Evolutionary conservation across 2,888 invertebrate species (phyloP), one percentile per base, ranked within the genome.

Genomic region (Diadromus collaris): DNA sequence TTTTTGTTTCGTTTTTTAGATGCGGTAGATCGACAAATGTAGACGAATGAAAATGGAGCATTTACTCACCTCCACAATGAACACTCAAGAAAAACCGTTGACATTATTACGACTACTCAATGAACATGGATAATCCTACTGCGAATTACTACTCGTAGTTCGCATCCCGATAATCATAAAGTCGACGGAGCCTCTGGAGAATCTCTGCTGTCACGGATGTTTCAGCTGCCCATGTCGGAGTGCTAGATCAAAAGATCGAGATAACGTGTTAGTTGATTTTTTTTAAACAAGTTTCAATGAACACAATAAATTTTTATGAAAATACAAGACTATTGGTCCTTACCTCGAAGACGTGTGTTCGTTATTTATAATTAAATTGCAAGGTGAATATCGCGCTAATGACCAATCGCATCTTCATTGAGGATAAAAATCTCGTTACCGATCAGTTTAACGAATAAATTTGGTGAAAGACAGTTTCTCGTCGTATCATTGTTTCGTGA

Each of bases 51-150:
- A 27, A n/a, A 16, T 16, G 29, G 29, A 56, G n/a, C 6, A 56
- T 56, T 29, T 29, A 56, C 56, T 56, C 56, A 56, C 56, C 56
- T 51, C 51, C 56, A 16, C 56, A 7, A 29, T 29, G 56, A 56
- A 56, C 13, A 56, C 6, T 56, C 16, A 29, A 56, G 56, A 56
- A 16, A 56, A 29, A n/a, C n/a, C 2, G 29, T 56, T 56, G 29
- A n/a, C 29, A 29, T 56, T 56, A 29, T 56, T 56, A 16, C 54
- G 24, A 10, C 27, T 54, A 54, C 6, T 27, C 6, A 10, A 56
- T 6, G 27, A n/a, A 29, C 6, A 6, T n/a, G 29, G n/a, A 56
- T n/a, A 16, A 56, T 56, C 56, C 29, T 7, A 7, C 27, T 29
- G 3, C 27, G 56, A 56, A 29, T 29, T 13, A 56, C 9, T 56